These are phyloP conservation scores for Lepisosteus oculatus DNA, from an alignment of 2,113 vertebrate genomes.

Conservation along the genomic window DNA sequence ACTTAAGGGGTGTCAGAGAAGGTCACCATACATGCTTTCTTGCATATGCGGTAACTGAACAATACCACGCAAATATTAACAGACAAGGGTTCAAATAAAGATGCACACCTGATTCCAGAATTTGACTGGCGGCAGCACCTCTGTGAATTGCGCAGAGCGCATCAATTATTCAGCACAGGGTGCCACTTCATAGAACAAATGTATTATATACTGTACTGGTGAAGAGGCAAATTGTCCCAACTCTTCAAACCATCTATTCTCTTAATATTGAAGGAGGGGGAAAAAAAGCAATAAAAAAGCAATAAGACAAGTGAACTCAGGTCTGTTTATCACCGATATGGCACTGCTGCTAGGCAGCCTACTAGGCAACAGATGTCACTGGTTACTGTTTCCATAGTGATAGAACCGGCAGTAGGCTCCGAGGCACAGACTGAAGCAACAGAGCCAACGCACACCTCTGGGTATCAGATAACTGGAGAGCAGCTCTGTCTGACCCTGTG, in stretches of 20 bases:
- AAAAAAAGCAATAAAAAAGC: slow-evolving; percentile 34
- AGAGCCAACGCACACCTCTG: slow-evolving; percentile 7
- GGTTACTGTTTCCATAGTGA: slow-evolving; percentile 68
- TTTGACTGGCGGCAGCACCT: too few species aligned
- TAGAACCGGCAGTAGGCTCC: slow-evolving; percentile 21
- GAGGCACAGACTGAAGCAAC: slow-evolving; percentile 17
- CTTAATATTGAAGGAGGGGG: slow-evolving; percentile 30
- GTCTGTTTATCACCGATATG: slow-evolving; percentile 20
- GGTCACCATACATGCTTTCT: too few species aligned
- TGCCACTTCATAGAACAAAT: too few species aligned
- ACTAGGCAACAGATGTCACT: slow-evolving; percentile 57
- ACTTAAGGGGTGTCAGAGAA: too few species aligned
- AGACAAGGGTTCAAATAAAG: too few species aligned
- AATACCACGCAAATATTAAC: too few species aligned
- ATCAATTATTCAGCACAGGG: too few species aligned
- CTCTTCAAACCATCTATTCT: slow-evolving; percentile 10
- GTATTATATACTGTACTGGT: too few species aligned
- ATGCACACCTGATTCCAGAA: too few species aligned
- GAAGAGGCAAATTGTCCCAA: not conserved
- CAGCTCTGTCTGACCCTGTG: not conserved
- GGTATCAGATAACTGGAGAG: slow-evolving; percentile 2
- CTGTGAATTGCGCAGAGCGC: too few species aligned
- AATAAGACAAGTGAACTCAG: slow-evolving; percentile 38
- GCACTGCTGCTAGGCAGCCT: slow-evolving; percentile 42
- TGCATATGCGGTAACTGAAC: too few species aligned